Conservation (phyloP, 2,113 vertebrate species). For the Canis aureus region DNA sequence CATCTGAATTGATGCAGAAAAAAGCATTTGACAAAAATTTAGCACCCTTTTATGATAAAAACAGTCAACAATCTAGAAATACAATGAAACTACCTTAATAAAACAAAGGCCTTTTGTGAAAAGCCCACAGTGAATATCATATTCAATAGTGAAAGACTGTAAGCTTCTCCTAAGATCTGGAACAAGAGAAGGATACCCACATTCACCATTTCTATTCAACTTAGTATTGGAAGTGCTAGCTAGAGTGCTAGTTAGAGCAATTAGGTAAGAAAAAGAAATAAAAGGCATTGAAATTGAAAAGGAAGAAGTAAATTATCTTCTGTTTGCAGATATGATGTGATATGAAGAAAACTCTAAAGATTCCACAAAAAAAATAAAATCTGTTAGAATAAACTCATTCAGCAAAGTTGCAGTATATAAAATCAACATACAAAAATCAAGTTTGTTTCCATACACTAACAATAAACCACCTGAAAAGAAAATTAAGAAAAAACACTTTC, state of each 20-base stretch:
- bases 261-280: conserved; percentile 10
- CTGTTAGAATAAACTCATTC: neutral
- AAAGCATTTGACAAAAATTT: neutral
- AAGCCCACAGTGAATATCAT: neutral
- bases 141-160: neutral
- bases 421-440: neutral
- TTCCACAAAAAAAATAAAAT: neutral
- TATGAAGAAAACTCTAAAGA: neutral
- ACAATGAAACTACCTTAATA: neutral
- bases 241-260: neutral
- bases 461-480: neutral
- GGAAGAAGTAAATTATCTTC: neutral
- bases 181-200: neutral
- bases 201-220: neutral
- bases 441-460: neutral
- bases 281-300: neutral
- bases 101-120: neutral
- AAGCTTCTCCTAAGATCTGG: neutral
- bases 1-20: neutral
- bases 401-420: neutral
- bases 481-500: neutral
- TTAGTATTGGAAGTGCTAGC: neutral
- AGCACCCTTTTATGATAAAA: conserved; percentile 7
- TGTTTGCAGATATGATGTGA: neutral
- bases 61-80: neutral